Conservation (phyloP, 1,140 invertebrate genomes). For the Euborellia annulipes region DNA sequence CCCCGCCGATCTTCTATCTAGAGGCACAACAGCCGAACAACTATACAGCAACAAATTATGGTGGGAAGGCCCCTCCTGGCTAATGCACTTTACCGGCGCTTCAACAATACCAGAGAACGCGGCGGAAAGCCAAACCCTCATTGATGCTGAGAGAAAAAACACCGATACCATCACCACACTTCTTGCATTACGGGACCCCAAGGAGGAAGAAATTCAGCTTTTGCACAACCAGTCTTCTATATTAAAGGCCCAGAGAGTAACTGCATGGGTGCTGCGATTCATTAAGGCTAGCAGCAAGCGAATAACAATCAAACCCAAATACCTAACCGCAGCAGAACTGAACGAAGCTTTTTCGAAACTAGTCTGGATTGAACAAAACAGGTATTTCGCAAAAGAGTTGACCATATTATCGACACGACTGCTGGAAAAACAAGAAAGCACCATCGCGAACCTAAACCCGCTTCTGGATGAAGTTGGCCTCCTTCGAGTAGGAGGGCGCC, state of each 20-base stretch:
- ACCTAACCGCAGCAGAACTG: conserved; percentile 1
- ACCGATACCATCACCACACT: too few relatives aligned
- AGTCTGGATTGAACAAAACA: not conserved
- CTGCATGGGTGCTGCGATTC: conserved; percentile 7
- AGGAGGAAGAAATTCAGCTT: not conserved
- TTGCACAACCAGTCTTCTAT: conserved; percentile 4
- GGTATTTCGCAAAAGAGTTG: conserved; percentile 5
- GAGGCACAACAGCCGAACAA: conserved; percentile 18
- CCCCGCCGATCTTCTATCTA: conserved; percentile 27
- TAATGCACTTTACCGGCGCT: not conserved
- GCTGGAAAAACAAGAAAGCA: conserved; percentile 2
- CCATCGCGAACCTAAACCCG: conserved; percentile 10
- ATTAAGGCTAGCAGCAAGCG: conserved; percentile 1
- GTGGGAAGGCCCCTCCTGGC: conserved; percentile 15
- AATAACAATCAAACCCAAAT: not conserved
- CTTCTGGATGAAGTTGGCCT: conserved; percentile 13
- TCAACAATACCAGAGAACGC: not conserved
- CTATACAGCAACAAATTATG: conserved; percentile 12
- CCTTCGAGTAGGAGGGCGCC: conserved; percentile 16
- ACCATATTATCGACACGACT: not conserved
- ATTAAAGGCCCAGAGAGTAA: conserved; percentile 1
- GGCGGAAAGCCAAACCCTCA: not conserved
- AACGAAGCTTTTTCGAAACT: not conserved
- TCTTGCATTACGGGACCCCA: not conserved
- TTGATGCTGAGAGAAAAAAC: too few relatives aligned